Base-by-base conservation (phyloP, 2,888 invertebrate species). In the Crocallis elinguaria region DNA sequence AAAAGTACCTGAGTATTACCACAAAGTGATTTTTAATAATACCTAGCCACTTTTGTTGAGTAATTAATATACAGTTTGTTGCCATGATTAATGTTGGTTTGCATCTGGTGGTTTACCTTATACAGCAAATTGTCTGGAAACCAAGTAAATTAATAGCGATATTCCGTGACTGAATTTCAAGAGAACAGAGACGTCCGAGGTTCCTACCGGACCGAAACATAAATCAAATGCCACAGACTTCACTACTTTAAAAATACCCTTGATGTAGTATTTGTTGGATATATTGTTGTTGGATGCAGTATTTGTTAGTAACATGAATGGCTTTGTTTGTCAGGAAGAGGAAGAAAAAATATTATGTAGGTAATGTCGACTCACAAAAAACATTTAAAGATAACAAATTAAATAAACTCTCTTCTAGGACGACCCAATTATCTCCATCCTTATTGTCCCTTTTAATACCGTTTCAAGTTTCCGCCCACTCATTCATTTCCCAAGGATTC, bases 21-120 rank as follows among this genome's bases (percentile, higher is more conserved):
- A 42, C 61, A 62, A 73, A 69, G 45, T 58, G 56, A 41, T 66
- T 66, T 67, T 69, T 67, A 68, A 70, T 62, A 64, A 59, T 46
- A 46, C 35, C 39, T 57, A 59, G 17, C 32, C 11, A 35, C 41
- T 19, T 51, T 42, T 45, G 38, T 29, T 58, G 42, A 42, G 44
- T 62, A 51, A 54, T 51, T 42, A 60, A 59, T 61, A 51, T 49
- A 60, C 49, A 33, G 49, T 37, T 37, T 52, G 42, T 49, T 49
- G 44, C 27, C 17, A 51, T 64, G 58, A 66, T 69, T 63, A 64
- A 68, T 64, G 55, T 37, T 50, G 41, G 30, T 32, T 49, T n/a
- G 33, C 57, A 64, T 70, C 57, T 67, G 58, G 53, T 49, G 37
- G 36, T 48, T 51, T 49, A 54, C 50, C 52, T 54, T 49, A 61